phyloP scores from a whole-genome alignment of 2,888 invertebrate genomes.

The Mycogona germanica region DNA sequence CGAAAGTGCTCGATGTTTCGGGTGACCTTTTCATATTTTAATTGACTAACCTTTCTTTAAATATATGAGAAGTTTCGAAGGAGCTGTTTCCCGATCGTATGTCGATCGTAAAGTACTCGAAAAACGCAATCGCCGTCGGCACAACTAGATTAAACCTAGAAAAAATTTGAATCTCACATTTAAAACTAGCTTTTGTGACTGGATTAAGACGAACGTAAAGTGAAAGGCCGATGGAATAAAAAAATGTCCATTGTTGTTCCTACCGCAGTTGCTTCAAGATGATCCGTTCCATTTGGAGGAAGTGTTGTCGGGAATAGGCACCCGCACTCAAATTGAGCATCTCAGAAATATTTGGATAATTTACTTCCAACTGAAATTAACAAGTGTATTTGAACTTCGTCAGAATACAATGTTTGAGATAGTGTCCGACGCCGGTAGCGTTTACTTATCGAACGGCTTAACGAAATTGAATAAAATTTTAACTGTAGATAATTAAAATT shows the following conservation, averaged over 20 bases:
- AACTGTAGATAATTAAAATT: too few species aligned
- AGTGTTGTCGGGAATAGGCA: conserved; percentile 13
- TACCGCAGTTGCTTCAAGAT: conserved; percentile 13
- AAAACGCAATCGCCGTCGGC: conserved; percentile 10
- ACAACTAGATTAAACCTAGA: conserved; percentile 15
- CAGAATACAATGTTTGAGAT: background rate
- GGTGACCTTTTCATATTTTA: too few species aligned
- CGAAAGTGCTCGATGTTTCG: too few species aligned
- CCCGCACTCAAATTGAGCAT: conserved; percentile 11
- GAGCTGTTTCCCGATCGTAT: background rate
- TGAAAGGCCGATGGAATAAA: background rate
- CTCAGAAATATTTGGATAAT: conserved; percentile 15
- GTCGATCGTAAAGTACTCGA: conserved; percentile 9
- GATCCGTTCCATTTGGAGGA: conserved; percentile 18
- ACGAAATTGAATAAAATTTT: too few species aligned
- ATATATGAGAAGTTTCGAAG: background rate
- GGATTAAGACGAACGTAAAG: background rate
- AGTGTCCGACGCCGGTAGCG: background rate
- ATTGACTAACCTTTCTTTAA: conserved; percentile 13
- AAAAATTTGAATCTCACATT: background rate
- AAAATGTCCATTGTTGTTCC: background rate
- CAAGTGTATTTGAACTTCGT: background rate
- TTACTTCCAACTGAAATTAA: conserved; percentile 11
- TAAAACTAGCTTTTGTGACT: background rate
- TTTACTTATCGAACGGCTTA: too few species aligned